phyloP scores from a whole-genome alignment of 1,140 invertebrate species.

The Thaumatotibia leucotreta region DNA sequence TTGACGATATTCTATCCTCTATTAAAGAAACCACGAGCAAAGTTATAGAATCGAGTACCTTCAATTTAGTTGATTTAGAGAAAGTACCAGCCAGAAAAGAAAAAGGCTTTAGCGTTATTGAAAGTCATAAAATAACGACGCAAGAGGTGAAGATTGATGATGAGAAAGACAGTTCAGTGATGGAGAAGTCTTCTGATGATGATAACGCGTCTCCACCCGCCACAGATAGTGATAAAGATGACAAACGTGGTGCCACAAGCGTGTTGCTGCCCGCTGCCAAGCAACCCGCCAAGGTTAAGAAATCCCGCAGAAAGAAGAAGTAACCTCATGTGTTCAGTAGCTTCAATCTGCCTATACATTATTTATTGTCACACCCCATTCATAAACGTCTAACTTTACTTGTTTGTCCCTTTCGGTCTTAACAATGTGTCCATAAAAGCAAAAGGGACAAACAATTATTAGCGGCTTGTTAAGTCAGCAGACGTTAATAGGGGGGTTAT shows the following conservation, averaged over 20 bases:
- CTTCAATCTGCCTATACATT: no score
- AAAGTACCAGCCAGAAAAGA: constrained; percentile 54
- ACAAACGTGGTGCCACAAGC: constrained; percentile 46
- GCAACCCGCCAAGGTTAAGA: constrained; percentile 59
- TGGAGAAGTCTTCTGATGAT: constrained; percentile 73
- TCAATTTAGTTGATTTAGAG: constrained; percentile 64
- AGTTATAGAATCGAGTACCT: constrained; percentile 51
- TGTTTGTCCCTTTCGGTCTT: no score
- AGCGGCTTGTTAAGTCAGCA: no score
- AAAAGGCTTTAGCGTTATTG: constrained; percentile 60
- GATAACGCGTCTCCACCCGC: constrained; percentile 59
- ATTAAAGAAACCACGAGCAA: constrained; percentile 59
- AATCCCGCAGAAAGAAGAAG: constrained; percentile 67
- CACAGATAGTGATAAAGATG: constrained; percentile 67
- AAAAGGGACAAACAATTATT: no score
- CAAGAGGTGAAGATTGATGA: constrained; percentile 60
- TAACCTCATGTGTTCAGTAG: constrained; percentile 50
- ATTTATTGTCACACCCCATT: no score
- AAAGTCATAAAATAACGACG: constrained; percentile 62
- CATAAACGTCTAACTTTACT: no score
- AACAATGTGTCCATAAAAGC: no score
- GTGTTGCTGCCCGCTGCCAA: constrained; percentile 43
- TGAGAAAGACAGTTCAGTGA: constrained; percentile 42
- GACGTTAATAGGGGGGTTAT: no score
- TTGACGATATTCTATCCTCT: constrained; percentile 63